A percentile compares a stretch with the other conserved stretches of the same genome.
phyloP scores from a whole-genome alignment of 2,797 vertebrate species.

The Premnoplex brunnescens region DNA sequence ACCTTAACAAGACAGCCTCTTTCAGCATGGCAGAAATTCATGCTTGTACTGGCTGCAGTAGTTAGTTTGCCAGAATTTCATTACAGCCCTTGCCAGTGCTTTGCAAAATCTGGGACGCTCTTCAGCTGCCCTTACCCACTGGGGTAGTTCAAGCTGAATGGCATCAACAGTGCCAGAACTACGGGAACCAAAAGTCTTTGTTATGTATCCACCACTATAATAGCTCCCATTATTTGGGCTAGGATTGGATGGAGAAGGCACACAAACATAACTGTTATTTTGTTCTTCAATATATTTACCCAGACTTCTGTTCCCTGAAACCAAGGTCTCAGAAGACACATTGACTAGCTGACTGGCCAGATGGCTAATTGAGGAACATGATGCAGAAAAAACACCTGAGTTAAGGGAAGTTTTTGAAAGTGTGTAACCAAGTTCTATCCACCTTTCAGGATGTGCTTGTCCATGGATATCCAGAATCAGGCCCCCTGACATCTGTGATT shows the following conservation, averaged over 20 bases:
- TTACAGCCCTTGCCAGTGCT: conserved; percentile 52
- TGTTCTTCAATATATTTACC: conserved; percentile 56
- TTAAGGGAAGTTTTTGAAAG: conserved; percentile 60
- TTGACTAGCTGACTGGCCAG: conserved; percentile 33
- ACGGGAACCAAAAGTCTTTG: conserved; percentile 51
- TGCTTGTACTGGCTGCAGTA: conserved; percentile 21
- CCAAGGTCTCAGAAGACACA: conserved; percentile 21
- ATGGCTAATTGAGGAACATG: conserved; percentile 3
- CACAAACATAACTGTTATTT: conserved; percentile 43
- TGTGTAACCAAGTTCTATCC: conserved; percentile 68
- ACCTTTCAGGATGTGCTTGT: conserved; percentile 60
- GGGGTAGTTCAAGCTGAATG: conserved; percentile 66
- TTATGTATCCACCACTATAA: conserved; percentile 62
- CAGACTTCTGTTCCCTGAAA: conserved; percentile 53
- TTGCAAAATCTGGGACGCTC: conserved; percentile 52
- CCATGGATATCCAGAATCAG: conserved; percentile 66
- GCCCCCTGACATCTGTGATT: conserved; percentile 25
- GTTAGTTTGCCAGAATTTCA: conserved; percentile 52
- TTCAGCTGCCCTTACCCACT: conserved; percentile 51
- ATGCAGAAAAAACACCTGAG: background rate
- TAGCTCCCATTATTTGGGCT: conserved; percentile 59
- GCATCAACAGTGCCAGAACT: conserved; percentile 42
- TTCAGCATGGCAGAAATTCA: background rate
- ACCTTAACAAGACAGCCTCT: background rate
- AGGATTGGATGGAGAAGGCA: conserved; percentile 67